Evolutionary conservation across 1,140 invertebrate species (phyloP), one percentile per base, ranked within the genome.

Genomic region (Drosophila cardini): DNA sequence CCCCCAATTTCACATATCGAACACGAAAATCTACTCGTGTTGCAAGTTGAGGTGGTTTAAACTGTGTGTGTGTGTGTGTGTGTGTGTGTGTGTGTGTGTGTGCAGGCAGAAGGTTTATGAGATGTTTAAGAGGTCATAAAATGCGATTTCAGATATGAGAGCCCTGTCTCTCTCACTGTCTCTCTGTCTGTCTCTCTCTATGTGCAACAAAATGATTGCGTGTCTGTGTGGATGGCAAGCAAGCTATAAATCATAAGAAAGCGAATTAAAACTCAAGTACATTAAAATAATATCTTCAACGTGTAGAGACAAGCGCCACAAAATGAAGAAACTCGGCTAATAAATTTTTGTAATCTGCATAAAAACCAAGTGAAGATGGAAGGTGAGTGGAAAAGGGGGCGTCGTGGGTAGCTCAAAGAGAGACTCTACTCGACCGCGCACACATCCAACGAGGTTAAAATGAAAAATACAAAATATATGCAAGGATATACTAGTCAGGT

Each of bases 261-360:
- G 65, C 64, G 70, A 86, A 89, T 86, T 89, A 89, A 86, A 87
- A 79, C 78, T 86, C 67, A 87, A 78, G 78, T 57, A 77, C 78
- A 85, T 85, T 82, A 78, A 73, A 65, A 64, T 56, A 56, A 82
- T 76, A 82, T 82, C 70, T 74, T 60, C 32, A 57, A 18, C 69
- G 11, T 67, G 53, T 53, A 40, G 57, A 53, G 50, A 70, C 58
- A 53, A 70, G 80, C 45, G 13, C 42, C 40, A 46, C 38, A 50
- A 73, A 71, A 32, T 74, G 60, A 78, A 65, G 68, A 63, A 75
- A 75, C 60, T 72, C 48, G 52, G 60, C 83, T 87, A 86, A 86
- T 86, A 86, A 86, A 86, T 72, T 87, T 83, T 72, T 65, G 71
- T 89, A 89, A 87, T 86, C 84, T 86, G 65, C 73, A 85, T 85